Evolutionary conservation across 2,797 vertebrate genomes (phyloP).

Genomic region (Pangasius sanitwongsei): DNA sequence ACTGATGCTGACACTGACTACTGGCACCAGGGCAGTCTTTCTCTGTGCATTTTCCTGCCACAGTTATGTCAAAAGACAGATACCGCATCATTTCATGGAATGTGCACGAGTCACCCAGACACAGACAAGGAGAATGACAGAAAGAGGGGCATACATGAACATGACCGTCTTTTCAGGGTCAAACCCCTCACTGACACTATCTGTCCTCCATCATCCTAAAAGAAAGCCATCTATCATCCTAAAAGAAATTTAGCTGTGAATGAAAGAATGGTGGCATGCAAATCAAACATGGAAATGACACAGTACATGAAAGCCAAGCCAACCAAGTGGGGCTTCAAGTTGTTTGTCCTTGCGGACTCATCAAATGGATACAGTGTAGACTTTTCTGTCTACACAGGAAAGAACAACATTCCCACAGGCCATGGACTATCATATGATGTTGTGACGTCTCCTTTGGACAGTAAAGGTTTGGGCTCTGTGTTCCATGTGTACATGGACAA

Average conservation of each 20-base stretch:
- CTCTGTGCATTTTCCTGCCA: neutral
- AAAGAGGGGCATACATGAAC: conserved; percentile 17
- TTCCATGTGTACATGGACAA: too few relatives aligned
- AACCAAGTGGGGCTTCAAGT: neutral
- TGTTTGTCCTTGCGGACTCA: too few relatives aligned
- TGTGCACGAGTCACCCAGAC: conserved; percentile 42
- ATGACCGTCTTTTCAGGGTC: conserved; percentile 29
- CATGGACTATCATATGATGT: too few relatives aligned
- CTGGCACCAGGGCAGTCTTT: neutral
- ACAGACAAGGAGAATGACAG: conserved; percentile 29
- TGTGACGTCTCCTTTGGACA: too few relatives aligned
- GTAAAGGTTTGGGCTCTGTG: too few relatives aligned
- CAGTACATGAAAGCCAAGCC: neutral
- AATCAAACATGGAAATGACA: neutral
- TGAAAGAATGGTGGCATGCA: neutral
- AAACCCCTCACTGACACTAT: conserved; percentile 5
- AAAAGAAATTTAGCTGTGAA: neutral
- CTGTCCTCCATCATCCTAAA: neutral
- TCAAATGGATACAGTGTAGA: too few relatives aligned
- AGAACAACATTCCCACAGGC: too few relatives aligned
- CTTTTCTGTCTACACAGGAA: too few relatives aligned
- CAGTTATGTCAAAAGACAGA: conserved; percentile 36
- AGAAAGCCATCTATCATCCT: conserved; percentile 24
- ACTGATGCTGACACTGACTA: neutral
- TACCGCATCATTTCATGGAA: conserved; percentile 42